Percentiles rank a stretch among this genome's conserved stretches.
Conservation (phyloP, 2,888 invertebrate species). For the Nipponacmea schrenckii region DNA sequence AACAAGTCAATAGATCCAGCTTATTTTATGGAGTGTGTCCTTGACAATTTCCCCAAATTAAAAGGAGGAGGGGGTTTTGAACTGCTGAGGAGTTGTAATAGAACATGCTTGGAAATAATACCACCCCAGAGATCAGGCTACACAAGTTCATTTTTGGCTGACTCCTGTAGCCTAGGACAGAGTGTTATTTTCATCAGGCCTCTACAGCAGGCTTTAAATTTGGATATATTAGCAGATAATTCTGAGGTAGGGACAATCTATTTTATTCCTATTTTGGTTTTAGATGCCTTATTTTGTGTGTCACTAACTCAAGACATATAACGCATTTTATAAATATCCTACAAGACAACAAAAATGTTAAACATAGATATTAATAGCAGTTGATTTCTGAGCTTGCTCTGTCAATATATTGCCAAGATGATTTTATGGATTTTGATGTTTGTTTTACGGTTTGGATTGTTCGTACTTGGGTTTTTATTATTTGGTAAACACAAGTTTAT, state of each 20-base stretch:
- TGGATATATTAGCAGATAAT: not conserved
- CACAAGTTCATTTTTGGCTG: not conserved
- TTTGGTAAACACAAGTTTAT: constrained; percentile 2
- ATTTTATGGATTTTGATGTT: too few relatives aligned
- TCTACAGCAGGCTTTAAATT: constrained; percentile 1
- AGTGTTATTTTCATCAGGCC: constrained; percentile 7
- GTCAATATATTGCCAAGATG: too few relatives aligned
- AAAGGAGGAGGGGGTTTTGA: constrained; percentile 4
- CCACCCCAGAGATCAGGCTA: constrained; percentile 8
- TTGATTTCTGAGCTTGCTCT: too few relatives aligned
- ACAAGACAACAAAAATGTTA: too few relatives aligned
- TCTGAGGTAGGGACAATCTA: constrained; percentile 6
- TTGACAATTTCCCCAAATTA: not conserved
- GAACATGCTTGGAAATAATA: constrained; percentile 3
- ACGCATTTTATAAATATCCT: too few relatives aligned
- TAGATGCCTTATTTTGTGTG: too few relatives aligned
- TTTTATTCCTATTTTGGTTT: not conserved
- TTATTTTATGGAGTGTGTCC: not conserved
- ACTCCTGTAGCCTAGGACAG: constrained; percentile 3
- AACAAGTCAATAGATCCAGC: not conserved
- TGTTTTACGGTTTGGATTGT: too few relatives aligned
- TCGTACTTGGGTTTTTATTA: too few relatives aligned
- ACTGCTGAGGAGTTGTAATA: not conserved
- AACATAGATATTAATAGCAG: too few relatives aligned
- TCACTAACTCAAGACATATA: too few relatives aligned